phyloP scores from a whole-genome alignment of 2,888 invertebrate species.

The Microdon myrmicae region DNA sequence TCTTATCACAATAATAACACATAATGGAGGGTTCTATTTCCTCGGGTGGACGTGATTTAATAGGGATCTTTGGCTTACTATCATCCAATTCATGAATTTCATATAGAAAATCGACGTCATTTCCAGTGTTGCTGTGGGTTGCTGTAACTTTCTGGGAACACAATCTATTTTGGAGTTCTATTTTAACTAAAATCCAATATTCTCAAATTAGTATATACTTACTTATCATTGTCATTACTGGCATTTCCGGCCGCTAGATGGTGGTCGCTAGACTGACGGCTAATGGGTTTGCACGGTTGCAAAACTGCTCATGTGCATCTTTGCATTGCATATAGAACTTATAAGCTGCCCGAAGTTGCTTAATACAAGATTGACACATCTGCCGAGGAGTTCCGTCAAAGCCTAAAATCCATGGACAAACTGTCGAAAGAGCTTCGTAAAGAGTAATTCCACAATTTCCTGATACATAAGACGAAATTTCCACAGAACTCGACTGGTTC shows the following conservation, averaged over 20 bases:
- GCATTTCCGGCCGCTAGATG: not conserved
- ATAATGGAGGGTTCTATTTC: not conserved
- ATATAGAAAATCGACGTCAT: no score
- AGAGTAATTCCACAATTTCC: not conserved
- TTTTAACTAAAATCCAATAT: no score
- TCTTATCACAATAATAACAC: slow-evolving; percentile 39
- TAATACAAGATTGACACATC: slow-evolving; percentile 59
- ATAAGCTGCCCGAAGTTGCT: slow-evolving; percentile 57
- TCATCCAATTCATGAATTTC: not conserved
- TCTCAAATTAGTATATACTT: no score
- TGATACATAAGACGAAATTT: slow-evolving; percentile 2
- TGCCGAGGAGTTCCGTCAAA: slow-evolving; percentile 57
- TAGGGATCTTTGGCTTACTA: not conserved
- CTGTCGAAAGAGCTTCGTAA: slow-evolving; percentile 5
- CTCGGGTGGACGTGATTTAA: not conserved
- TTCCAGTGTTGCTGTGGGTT: no score
- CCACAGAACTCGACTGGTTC: slow-evolving; percentile 16
- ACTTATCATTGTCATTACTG: slow-evolving; percentile 18
- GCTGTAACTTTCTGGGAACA: no score
- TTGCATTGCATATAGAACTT: slow-evolving; percentile 58
- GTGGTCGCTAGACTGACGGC: not conserved
- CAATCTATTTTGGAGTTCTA: no score
- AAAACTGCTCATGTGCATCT: slow-evolving; percentile 56
- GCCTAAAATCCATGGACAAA: slow-evolving; percentile 29
- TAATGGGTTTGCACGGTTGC: slow-evolving; percentile 44